Percentiles rank a stretch among this genome's conserved stretches.
phyloP scores from a whole-genome alignment of 2,888 invertebrate species.

The Andricus quercusramuli region DNA sequence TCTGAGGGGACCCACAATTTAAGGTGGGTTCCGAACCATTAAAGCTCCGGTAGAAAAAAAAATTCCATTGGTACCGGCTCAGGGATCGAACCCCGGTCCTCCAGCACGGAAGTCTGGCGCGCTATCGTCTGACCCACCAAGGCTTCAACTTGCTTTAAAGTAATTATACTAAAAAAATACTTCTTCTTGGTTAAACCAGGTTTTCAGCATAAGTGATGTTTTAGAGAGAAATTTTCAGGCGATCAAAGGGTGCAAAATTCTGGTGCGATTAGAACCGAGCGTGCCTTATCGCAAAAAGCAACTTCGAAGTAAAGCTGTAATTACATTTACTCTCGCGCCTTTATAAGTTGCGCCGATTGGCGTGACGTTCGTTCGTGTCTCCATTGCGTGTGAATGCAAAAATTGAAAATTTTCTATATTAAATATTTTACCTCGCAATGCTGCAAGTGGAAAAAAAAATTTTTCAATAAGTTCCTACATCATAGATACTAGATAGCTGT shows the following conservation, averaged over 20 bases:
- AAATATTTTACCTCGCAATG: not conserved
- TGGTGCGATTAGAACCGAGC: constrained; percentile 48
- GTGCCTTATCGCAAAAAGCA: constrained; percentile 58
- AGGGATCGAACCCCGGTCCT: no score
- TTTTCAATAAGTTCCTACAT: not conserved
- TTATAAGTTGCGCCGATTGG: constrained; percentile 55
- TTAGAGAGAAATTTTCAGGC: constrained; percentile 42
- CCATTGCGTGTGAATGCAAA: constrained; percentile 34
- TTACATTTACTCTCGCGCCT: constrained; percentile 59
- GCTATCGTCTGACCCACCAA: no score
- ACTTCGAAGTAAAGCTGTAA: constrained; percentile 70
- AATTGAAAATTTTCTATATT: constrained; percentile 38
- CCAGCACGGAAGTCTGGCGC: no score
- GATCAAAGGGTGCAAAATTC: constrained; percentile 49
- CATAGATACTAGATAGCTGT: not conserved
- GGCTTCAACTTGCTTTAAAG: no score
- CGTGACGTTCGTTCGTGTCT: constrained; percentile 56
- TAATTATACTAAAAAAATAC: no score
- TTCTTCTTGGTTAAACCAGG: no score
- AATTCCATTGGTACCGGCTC: no score
- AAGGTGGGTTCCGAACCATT: no score
- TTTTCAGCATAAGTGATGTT: not conserved
- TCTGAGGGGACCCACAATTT: no score
- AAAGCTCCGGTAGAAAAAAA: no score
- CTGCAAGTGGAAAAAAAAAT: not conserved